phyloP scores from a whole-genome alignment of 2,888 invertebrate species.

The Eucriotettix oculatus region DNA sequence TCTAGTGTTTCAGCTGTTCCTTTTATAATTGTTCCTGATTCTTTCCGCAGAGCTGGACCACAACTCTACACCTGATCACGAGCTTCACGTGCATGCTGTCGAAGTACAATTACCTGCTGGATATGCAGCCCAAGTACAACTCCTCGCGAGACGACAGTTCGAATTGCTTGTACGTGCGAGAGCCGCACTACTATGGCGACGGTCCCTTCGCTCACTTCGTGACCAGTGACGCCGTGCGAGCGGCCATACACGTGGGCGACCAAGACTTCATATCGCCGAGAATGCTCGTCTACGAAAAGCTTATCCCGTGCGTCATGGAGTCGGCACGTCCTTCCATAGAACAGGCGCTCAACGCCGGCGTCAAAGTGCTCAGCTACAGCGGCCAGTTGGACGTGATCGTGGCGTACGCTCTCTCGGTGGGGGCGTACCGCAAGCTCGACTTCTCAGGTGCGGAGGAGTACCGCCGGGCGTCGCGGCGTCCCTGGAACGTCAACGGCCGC shows the following conservation, averaged over 20 bases:
- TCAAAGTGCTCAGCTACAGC: neutral
- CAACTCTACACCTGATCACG: neutral
- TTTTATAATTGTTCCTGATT: too few species aligned
- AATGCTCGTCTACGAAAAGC: constrained; percentile 16
- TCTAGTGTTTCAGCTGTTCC: too few species aligned
- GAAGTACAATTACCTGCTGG: neutral
- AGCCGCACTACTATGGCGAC: constrained; percentile 24
- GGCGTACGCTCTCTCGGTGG: neutral
- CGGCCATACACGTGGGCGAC: neutral
- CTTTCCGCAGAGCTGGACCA: neutral
- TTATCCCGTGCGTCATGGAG: neutral
- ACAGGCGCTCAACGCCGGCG: neutral
- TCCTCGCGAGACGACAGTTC: constrained; percentile 17
- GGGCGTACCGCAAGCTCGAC: neutral
- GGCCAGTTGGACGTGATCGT: neutral
- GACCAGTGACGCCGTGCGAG: neutral
- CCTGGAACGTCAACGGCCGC: neutral
- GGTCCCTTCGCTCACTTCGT: neutral
- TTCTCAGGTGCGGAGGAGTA: neutral
- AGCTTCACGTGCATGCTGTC: neutral
- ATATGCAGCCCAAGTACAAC: neutral
- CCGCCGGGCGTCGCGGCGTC: neutral
- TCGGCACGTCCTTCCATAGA: neutral
- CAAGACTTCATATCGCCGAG: constrained; percentile 24
- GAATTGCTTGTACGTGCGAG: constrained; percentile 33